A percentile compares a stretch with the other conserved stretches of the same genome.
phyloP scores from a whole-genome alignment of 2,888 invertebrate genomes.

The Hydropsyche betteni region DNA sequence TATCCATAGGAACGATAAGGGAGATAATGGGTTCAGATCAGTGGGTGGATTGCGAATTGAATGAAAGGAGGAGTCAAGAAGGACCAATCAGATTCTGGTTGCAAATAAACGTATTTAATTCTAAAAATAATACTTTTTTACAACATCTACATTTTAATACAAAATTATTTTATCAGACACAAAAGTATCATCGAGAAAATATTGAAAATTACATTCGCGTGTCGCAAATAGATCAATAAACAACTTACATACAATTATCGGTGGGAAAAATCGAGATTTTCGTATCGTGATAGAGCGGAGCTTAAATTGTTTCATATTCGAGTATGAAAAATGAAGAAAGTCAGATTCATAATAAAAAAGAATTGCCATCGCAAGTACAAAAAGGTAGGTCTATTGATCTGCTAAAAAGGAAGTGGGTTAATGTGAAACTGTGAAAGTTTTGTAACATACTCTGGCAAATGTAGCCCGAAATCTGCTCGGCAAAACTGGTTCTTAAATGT shows the following conservation, averaged over 20 bases:
- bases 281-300: not conserved
- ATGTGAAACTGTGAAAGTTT: conserved; percentile 30
- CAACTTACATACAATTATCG: conserved; percentile 21
- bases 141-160: not conserved
- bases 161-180: too few relatives aligned
- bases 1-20: conserved; percentile 42
- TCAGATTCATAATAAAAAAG: not conserved
- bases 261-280: not conserved
- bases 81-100: conserved; percentile 40
- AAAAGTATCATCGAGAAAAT: not conserved
- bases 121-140: not conserved
- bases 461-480: conserved; percentile 8
- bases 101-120: not conserved
- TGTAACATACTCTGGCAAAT: conserved; percentile 25
- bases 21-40: conserved; percentile 34
- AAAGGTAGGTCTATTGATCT: conserved; percentile 26
- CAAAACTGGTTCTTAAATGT: conserved; percentile 17
- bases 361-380: not conserved
- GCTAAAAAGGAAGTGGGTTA: conserved; percentile 29
- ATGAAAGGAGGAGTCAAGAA: conserved; percentile 25
- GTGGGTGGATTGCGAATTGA: conserved; percentile 30
- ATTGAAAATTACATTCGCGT: not conserved
- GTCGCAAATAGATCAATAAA: conserved; percentile 33
- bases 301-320: not conserved
- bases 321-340: conserved; percentile 1